Evolutionary conservation across 2,113 vertebrate genomes (phyloP).

Genomic region (Chlamydotis undulata): DNA sequence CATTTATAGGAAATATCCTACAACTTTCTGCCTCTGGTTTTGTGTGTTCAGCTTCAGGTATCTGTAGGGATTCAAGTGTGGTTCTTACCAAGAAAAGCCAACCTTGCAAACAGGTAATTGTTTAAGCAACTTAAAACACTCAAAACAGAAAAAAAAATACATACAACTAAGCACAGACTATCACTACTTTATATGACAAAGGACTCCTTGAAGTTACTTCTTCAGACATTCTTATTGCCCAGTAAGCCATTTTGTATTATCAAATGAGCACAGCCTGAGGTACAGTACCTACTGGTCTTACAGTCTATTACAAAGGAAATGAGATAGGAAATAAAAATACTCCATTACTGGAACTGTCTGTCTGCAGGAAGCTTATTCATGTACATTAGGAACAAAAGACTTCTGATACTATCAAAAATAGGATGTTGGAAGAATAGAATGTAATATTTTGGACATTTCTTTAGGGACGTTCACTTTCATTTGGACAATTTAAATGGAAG

Average conservation of each 20-base stretch:
- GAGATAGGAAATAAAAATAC: not conserved
- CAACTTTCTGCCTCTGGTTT: not conserved
- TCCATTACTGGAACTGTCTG: not conserved
- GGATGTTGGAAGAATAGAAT: not conserved
- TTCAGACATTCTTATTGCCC: not conserved
- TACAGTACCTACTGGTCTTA: not conserved
- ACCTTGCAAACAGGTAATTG: not conserved
- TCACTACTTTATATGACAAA: not conserved
- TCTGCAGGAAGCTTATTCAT: not conserved
- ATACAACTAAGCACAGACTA: not conserved
- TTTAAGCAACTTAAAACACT: not conserved
- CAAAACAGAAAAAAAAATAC: not conserved
- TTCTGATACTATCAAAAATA: not conserved
- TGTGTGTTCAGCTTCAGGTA: not conserved
- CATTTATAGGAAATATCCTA: not conserved
- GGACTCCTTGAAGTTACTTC: not conserved
- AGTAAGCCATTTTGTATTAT: not conserved
- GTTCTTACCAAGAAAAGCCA: not conserved
- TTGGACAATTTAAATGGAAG: not conserved
- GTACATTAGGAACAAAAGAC: not conserved
- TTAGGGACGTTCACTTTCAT: not conserved
- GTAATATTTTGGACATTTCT: not conserved
- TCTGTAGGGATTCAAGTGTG: not conserved
- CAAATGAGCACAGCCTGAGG: not conserved
- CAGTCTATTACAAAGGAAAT: not conserved